Conservation (phyloP, 2,797 vertebrate species). For the Platalea minor region DNA sequence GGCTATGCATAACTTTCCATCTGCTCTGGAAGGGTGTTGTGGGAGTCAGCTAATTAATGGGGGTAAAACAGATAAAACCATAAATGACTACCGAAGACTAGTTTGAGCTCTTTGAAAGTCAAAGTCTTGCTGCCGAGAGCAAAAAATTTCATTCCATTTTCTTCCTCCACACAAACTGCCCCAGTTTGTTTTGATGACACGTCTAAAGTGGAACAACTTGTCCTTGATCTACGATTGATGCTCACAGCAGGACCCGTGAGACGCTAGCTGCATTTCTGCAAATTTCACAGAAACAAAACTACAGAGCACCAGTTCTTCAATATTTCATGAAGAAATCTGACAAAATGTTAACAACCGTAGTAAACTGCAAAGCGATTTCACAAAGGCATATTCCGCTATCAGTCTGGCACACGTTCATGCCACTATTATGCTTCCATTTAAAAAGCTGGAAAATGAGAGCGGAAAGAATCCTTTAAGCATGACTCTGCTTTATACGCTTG, state of each 20-base stretch:
- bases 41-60: not conserved
- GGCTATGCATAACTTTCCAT: not conserved
- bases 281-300: not conserved
- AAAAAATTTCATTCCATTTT: not conserved
- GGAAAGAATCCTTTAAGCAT: not conserved
- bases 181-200: constrained; percentile 55
- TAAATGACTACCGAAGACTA: not conserved
- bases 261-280: not conserved
- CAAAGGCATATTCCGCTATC: not conserved
- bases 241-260: not conserved
- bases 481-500: not conserved
- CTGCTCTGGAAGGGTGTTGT: not conserved
- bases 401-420: rapidly evolving
- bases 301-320: constrained; percentile 16
- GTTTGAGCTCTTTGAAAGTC: not conserved
- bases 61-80: not conserved
- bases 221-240: constrained; percentile 7
- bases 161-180: constrained; percentile 1
- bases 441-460: not conserved
- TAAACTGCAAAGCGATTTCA: not conserved
- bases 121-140: not conserved
- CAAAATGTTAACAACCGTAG: constrained; percentile 38
- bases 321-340: constrained; percentile 54
- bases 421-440: not conserved
- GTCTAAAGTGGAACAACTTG: constrained; percentile 39